Percentiles rank a stretch among this genome's conserved stretches.
These are phyloP conservation scores for Panopea generosa DNA, from an alignment of 2,888 invertebrate genomes.

Conservation along the genomic window DNA sequence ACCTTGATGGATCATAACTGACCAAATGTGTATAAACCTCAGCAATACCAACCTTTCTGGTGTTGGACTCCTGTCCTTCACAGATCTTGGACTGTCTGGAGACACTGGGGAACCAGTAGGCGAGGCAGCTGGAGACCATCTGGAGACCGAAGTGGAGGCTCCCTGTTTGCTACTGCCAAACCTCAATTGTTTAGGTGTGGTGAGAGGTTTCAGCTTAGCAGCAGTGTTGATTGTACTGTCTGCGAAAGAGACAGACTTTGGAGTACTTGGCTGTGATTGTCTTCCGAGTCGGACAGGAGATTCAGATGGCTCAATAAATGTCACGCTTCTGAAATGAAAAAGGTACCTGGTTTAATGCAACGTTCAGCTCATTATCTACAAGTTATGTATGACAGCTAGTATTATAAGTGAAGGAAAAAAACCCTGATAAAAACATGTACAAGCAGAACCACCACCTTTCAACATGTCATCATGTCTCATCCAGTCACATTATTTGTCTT, in stretches of 20 bases:
- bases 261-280: constrained; percentile 53
- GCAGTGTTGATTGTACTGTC: constrained; percentile 25
- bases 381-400: too few species aligned
- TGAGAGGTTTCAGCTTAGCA: constrained; percentile 33
- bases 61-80: constrained; percentile 72
- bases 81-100: constrained; percentile 49
- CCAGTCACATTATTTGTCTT: too few species aligned
- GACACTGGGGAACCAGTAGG: constrained; percentile 13
- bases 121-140: not conserved
- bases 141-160: constrained; percentile 1
- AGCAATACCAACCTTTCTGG: constrained; percentile 69
- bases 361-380: too few species aligned
- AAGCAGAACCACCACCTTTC: too few species aligned
- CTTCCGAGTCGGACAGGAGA: not conserved
- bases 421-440: too few species aligned
- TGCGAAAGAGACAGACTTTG: constrained; percentile 62
- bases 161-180: constrained; percentile 52
- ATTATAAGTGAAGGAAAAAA: too few species aligned
- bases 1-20: too few species aligned
- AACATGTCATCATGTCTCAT: too few species aligned
- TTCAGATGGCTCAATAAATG: constrained; percentile 45
- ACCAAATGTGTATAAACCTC: too few species aligned
- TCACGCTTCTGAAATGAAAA: constrained; percentile 44
- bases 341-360: too few species aligned
- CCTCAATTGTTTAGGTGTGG: constrained; percentile 72